Evolutionary conservation across 2,888 invertebrate genomes (phyloP).

Genomic region (Polylopha cassiicola): DNA sequence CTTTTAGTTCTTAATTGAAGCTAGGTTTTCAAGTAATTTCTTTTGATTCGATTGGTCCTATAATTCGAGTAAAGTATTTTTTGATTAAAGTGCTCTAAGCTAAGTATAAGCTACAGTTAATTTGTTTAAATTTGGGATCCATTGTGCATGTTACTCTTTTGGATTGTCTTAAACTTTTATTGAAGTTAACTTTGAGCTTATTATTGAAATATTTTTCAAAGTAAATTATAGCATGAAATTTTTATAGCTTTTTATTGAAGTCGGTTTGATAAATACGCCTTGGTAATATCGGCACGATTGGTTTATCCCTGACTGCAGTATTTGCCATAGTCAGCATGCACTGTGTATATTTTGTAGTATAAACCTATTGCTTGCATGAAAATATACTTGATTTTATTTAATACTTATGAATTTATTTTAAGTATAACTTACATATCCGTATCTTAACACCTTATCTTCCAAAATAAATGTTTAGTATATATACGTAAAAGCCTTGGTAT

Average conservation of each 20-base stretch:
- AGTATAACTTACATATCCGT: constrained; percentile 41
- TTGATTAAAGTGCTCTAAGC: too few relatives aligned
- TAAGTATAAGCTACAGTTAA: constrained; percentile 1
- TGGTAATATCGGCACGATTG: constrained; percentile 47
- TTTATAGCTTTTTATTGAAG: constrained; percentile 42
- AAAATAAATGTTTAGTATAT: constrained; percentile 74
- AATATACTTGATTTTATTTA: constrained; percentile 48
- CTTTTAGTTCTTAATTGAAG: too few relatives aligned
- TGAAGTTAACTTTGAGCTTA: constrained; percentile 28
- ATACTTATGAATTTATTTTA: constrained; percentile 42
- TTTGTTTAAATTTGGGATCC: not conserved
- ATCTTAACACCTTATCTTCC: constrained; percentile 65
- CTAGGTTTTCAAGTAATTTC: too few relatives aligned
- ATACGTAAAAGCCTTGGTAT: constrained; percentile 42
- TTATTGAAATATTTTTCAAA: constrained; percentile 32
- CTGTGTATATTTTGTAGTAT: constrained; percentile 57
- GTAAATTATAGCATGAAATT: constrained; percentile 41
- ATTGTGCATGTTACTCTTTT: constrained; percentile 15
- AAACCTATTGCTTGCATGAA: constrained; percentile 67
- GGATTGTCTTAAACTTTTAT: not conserved
- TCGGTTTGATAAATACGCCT: constrained; percentile 25
- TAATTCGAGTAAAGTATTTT: too few relatives aligned
- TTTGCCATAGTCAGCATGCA: constrained; percentile 53
- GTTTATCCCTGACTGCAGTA: constrained; percentile 30
- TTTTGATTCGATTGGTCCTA: too few relatives aligned